These are phyloP conservation scores for Morpho deidamia DNA, from an alignment of 2,888 invertebrate genomes.

Conservation along the genomic window DNA sequence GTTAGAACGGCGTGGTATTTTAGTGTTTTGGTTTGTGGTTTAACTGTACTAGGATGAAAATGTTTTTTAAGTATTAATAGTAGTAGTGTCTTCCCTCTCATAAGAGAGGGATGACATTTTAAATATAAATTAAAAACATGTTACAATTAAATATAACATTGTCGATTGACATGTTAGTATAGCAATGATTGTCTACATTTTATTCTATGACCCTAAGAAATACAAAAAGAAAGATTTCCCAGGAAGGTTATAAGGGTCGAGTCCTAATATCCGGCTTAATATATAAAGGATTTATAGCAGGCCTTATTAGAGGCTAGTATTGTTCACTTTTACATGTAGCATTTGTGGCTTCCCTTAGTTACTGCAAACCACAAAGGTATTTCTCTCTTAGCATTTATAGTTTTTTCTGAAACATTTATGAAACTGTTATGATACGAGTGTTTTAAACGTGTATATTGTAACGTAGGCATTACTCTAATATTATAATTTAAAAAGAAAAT, in stretches of 20 bases:
- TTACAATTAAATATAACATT: too few relatives aligned
- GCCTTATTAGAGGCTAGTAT: background rate
- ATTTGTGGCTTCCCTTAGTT: background rate
- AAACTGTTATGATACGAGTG: background rate
- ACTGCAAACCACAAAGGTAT: background rate
- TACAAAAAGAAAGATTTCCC: slow-evolving; percentile 7
- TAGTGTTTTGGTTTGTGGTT: background rate
- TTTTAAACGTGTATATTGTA: background rate
- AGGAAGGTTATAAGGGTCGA: background rate
- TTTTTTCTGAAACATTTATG: background rate
- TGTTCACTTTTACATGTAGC: background rate
- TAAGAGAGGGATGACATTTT: too few relatives aligned
- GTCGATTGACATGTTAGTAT: too few relatives aligned
- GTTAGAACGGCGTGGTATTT: too few relatives aligned
- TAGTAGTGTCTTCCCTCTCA: too few relatives aligned
- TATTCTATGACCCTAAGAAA: too few relatives aligned
- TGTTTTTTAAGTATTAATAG: too few relatives aligned
- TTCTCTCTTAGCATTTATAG: background rate
- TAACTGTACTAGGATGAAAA: too few relatives aligned
- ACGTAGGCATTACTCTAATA: too few relatives aligned
- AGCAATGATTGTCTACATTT: too few relatives aligned
- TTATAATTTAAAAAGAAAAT: too few relatives aligned
- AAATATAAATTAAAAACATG: too few relatives aligned
- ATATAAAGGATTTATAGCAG: background rate
- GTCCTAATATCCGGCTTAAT: background rate